Percentiles rank a stretch among this genome's conserved stretches.
Conservation (phyloP, 2,113 vertebrate species). For the Hepsetus odoe region DNA sequence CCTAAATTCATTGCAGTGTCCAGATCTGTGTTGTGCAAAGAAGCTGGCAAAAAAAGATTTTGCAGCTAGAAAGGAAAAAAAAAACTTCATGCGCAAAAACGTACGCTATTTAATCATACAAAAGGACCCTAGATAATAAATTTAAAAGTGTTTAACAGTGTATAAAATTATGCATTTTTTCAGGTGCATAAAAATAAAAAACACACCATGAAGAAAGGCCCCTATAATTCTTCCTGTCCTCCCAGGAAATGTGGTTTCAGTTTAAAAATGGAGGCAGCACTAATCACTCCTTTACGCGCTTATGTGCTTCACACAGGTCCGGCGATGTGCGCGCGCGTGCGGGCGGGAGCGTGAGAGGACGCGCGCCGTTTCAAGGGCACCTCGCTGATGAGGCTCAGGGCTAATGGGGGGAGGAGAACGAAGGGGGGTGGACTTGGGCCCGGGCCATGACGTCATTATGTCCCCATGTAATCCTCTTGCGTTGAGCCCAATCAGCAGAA, state of each 20-base stretch:
- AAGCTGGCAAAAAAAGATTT: background rate
- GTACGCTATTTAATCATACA: too few species aligned
- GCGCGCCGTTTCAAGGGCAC: slow-evolving; percentile 95
- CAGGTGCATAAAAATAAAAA: background rate
- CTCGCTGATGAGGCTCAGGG: slow-evolving; percentile 95
- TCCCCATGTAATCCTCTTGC: slow-evolving; percentile 97
- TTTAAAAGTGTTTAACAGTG: background rate
- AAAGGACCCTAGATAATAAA: too few species aligned
- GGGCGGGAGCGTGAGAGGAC: slow-evolving; percentile 77
- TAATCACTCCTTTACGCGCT: background rate
- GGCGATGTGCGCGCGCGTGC: slow-evolving; percentile 56
- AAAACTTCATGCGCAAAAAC: too few species aligned
- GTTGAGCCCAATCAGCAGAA: slow-evolving; percentile 93
- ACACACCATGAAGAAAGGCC: background rate
- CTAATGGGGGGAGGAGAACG: slow-evolving; percentile 77
- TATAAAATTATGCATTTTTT: background rate
- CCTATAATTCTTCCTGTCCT: background rate
- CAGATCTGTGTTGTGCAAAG: background rate
- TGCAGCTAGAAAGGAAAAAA: background rate
- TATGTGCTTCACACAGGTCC: slow-evolving; percentile 54
- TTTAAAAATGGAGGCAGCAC: slow-evolving; percentile 1
- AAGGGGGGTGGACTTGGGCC: slow-evolving; percentile 86
- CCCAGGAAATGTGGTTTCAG: background rate
- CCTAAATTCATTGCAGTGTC: too few species aligned
- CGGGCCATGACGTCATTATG: slow-evolving; percentile 95